Conservation (phyloP, 2,797 vertebrate genomes). For the Urosaurus nigricauda region DNA sequence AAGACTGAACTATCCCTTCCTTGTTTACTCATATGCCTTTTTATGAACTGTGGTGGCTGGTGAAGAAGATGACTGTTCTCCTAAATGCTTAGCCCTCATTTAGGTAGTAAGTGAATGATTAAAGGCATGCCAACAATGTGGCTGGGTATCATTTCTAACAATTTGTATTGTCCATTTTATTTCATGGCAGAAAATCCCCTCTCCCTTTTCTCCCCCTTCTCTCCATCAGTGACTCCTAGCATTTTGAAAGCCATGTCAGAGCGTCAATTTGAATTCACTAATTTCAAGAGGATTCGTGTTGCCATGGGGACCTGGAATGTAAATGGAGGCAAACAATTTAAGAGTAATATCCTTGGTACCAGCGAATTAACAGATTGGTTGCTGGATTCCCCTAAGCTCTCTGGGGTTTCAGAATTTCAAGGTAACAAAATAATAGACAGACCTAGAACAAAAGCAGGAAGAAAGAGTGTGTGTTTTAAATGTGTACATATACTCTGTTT, state of each 20-base stretch:
- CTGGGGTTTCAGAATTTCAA: slow-evolving; percentile 72
- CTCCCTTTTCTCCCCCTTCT: neutral
- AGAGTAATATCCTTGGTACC: slow-evolving; percentile 81
- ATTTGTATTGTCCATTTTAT: slow-evolving; percentile 3
- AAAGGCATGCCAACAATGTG: slow-evolving; percentile 31
- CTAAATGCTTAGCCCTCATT: neutral
- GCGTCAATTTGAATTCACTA: slow-evolving; percentile 83
- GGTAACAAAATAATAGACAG: slow-evolving; percentile 67
- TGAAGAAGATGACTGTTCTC: neutral
- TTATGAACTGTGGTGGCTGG: neutral
- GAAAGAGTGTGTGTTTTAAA: neutral
- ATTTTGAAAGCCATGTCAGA: slow-evolving; percentile 83
- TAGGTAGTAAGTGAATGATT: slow-evolving; percentile 17
- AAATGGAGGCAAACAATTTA: slow-evolving; percentile 85
- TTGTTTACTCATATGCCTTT: neutral
- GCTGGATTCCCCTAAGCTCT: slow-evolving; percentile 78
- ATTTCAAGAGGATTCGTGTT: slow-evolving; percentile 77
- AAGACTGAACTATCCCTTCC: neutral
- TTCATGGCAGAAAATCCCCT: neutral
- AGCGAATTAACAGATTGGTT: slow-evolving; percentile 83
- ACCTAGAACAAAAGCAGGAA: neutral
- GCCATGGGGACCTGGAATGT: slow-evolving; percentile 84
- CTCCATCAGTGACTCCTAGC: slow-evolving; percentile 77
- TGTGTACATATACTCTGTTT: neutral
- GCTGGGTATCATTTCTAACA: neutral